These are phyloP conservation scores for Entomobrya proxima DNA, from an alignment of 2,888 invertebrate species.

Conservation along the genomic window DNA sequence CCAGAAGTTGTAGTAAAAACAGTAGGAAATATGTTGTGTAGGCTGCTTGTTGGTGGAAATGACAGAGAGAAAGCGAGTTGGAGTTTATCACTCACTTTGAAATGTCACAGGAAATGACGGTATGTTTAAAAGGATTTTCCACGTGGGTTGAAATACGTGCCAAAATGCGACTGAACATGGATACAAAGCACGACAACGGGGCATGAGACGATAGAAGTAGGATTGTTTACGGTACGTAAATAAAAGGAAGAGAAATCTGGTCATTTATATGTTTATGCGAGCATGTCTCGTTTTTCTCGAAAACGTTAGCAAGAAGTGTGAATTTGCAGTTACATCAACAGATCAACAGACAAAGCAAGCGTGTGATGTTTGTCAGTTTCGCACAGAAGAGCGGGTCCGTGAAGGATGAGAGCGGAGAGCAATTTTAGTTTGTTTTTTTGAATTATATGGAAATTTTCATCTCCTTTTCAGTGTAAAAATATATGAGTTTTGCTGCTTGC, in stretches of 20 bases:
- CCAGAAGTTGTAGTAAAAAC: background rate
- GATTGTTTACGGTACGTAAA: slow-evolving; percentile 12
- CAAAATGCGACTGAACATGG: slow-evolving; percentile 16
- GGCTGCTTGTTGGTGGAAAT: slow-evolving; percentile 14
- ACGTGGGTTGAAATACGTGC: slow-evolving; percentile 63
- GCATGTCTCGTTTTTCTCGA: slow-evolving; percentile 8
- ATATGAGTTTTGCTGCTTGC: background rate
- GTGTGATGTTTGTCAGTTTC: background rate
- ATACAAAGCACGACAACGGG: background rate
- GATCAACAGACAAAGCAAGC: slow-evolving; percentile 24
- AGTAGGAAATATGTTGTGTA: background rate
- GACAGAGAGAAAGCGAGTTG: slow-evolving; percentile 41
- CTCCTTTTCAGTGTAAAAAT: background rate
- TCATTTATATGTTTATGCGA: slow-evolving; percentile 56
- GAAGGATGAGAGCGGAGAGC: background rate
- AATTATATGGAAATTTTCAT: background rate
- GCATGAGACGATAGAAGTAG: background rate
- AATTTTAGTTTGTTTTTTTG: background rate
- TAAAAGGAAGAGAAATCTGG: slow-evolving; percentile 49
- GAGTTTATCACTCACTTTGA: slow-evolving; percentile 60
- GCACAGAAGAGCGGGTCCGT: background rate
- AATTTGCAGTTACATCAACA: slow-evolving; percentile 41
- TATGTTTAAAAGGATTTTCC: slow-evolving; percentile 66
- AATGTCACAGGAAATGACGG: slow-evolving; percentile 62
- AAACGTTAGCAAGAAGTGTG: slow-evolving; percentile 29